phyloP scores from a whole-genome alignment of 2,888 invertebrate species.

The Phrixothrix hirtus region DNA sequence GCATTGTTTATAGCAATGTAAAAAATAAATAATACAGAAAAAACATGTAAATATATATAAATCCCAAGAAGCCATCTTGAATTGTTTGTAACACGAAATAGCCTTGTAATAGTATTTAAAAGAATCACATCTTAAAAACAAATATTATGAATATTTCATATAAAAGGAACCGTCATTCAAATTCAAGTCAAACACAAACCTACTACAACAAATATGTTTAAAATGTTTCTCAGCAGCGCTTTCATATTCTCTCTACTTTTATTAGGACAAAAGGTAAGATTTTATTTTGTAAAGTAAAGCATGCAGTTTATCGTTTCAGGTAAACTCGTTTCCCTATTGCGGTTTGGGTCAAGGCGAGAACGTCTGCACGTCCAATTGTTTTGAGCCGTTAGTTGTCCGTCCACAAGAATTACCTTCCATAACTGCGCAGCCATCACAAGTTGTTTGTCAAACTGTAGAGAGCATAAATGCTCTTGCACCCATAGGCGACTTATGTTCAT shows the following conservation, averaged over 20 bases:
- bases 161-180: too few relatives aligned
- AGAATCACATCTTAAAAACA: too few relatives aligned
- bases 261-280: not conserved
- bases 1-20: too few relatives aligned
- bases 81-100: too few relatives aligned
- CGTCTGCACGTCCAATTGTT: constrained; percentile 29
- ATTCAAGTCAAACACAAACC: too few relatives aligned
- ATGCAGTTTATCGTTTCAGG: not conserved
- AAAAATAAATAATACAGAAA: too few relatives aligned
- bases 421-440: constrained; percentile 30
- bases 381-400: constrained; percentile 45
- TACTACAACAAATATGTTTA: too few relatives aligned
- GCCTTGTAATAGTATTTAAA: not conserved
- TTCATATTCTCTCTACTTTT: not conserved
- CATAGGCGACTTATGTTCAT: constrained; percentile 45
- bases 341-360: constrained; percentile 44
- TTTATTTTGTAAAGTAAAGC: not conserved
- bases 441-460: constrained; percentile 35
- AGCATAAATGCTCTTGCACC: constrained; percentile 33
- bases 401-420: constrained; percentile 43
- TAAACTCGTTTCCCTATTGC: constrained; percentile 25
- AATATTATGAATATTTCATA: too few relatives aligned
- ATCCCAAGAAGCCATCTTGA: too few relatives aligned
- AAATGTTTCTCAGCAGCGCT: not conserved
- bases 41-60: too few relatives aligned